Evolutionary conservation across 2,888 invertebrate genomes (phyloP).

Genomic region (Hypomecis atomaria): DNA sequence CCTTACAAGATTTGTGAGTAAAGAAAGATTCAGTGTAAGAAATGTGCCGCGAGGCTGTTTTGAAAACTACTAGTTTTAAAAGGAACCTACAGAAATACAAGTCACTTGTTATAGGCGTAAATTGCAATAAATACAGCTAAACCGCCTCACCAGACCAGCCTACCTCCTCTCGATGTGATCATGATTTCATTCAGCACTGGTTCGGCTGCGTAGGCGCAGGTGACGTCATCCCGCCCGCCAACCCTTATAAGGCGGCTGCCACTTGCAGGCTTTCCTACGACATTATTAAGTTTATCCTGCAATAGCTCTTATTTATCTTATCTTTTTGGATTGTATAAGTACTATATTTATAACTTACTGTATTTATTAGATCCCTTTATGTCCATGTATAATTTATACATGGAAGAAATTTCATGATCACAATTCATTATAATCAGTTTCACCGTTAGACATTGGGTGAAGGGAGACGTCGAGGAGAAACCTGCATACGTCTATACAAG

Average conservation of each 20-base stretch:
- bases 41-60: too few relatives aligned
- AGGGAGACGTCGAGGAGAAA: too few relatives aligned
- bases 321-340: too few relatives aligned
- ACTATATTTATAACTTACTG: too few relatives aligned
- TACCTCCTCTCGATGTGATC: constrained; percentile 21
- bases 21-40: too few relatives aligned
- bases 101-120: not conserved
- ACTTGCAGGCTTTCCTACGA: not conserved
- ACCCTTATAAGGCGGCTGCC: constrained; percentile 27
- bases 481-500: too few relatives aligned
- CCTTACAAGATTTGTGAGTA: too few relatives aligned
- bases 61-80: not conserved
- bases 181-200: constrained; percentile 29
- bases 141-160: constrained; percentile 22
- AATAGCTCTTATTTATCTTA: not conserved
- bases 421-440: too few relatives aligned
- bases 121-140: not conserved
- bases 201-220: constrained; percentile 25
- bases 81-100: not conserved
- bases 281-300: not conserved
- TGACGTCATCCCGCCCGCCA: constrained; percentile 22
- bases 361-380: too few relatives aligned
- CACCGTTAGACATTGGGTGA: too few relatives aligned
- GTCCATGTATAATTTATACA: too few relatives aligned
- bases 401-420: too few relatives aligned